Evolutionary conservation across 2,797 vertebrate species (phyloP), one percentile per base, ranked within the genome.

Genomic region (Gila robusta): DNA sequence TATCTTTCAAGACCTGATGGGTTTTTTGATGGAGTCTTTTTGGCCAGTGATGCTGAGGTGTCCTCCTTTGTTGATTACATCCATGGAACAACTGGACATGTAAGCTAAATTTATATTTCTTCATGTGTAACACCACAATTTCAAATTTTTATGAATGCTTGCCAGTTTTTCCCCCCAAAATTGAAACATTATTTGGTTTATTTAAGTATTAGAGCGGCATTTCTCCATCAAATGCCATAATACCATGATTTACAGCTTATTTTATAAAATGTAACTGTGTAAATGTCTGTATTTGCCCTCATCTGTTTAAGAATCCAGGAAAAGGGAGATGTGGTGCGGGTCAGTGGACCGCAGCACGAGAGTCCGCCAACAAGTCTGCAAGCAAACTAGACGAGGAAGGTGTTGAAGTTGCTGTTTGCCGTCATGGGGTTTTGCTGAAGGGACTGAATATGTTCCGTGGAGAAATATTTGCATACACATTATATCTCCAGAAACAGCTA

Each of bases 301-400:
- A 70, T 32, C 49, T 52, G 49, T 52, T 39, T 32, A 66, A 66
- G 64, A 32, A 66, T 66, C 64, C 64, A 66, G 64, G 26, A 4
- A 66, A 66, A 32, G 26, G 64, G 64, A 66, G 64, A 66, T 66
- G 28, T 66, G 26, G 62, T 66, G 59, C 59, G 11, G 14, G 28
- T 66, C 64, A 66, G 64, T 32, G 28, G 28, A 44, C 78, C 9
- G 59, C 78, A 59, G 78, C 78, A 59, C 21, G 39, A 62, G 78
- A 80, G 78, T 56, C 78, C 9, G 56, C 79, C 9, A 80, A 64
- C 39, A 80, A 80, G 39, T 56, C 79, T 62, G 62, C 32, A 37
- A 80, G 23, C 59, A 80, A 62, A 56, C 79, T 80, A 26, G 59
- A 80, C 8, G 79, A 80, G 54, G 79, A 80, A n/a, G 79, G 79